phyloP scores from a whole-genome alignment of 2,888 invertebrate species.

The Drosophila emarginata region DNA sequence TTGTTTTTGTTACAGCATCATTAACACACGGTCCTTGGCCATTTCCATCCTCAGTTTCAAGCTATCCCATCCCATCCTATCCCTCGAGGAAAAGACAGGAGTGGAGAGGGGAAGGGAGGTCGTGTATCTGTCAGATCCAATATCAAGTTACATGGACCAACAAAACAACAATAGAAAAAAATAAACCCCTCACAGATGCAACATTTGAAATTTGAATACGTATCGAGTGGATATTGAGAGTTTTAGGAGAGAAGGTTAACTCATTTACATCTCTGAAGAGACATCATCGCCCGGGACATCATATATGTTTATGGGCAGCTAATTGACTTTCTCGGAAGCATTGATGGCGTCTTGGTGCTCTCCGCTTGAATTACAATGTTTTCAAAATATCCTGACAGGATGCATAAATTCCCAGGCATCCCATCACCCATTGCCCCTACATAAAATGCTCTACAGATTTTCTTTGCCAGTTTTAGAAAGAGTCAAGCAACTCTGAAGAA shows the following conservation, averaged over 20 bases:
- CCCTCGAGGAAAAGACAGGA: conserved; percentile 41
- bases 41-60: neutral
- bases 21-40: conserved; percentile 47
- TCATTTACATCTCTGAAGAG: conserved; percentile 46
- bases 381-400: conserved; percentile 78
- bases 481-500: conserved; percentile 3
- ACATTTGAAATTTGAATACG: conserved; percentile 74
- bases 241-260: conserved; percentile 32
- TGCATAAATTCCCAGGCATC: conserved; percentile 61
- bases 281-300: conserved; percentile 24
- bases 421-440: neutral
- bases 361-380: conserved; percentile 75
- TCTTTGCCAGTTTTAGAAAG: conserved; percentile 4
- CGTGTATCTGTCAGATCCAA: conserved; percentile 74
- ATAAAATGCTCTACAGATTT: neutral
- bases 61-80: neutral
- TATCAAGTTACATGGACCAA: conserved; percentile 61
- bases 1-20: conserved; percentile 50
- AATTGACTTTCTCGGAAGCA: conserved; percentile 75
- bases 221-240: conserved; percentile 60
- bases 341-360: conserved; percentile 23
- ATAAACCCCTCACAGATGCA: conserved; percentile 54
- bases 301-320: conserved; percentile 64
- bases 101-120: conserved; percentile 1
- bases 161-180: neutral